Evolutionary conservation across 1,140 invertebrate genomes (phyloP).

Genomic region (Drosophila leontia): DNA sequence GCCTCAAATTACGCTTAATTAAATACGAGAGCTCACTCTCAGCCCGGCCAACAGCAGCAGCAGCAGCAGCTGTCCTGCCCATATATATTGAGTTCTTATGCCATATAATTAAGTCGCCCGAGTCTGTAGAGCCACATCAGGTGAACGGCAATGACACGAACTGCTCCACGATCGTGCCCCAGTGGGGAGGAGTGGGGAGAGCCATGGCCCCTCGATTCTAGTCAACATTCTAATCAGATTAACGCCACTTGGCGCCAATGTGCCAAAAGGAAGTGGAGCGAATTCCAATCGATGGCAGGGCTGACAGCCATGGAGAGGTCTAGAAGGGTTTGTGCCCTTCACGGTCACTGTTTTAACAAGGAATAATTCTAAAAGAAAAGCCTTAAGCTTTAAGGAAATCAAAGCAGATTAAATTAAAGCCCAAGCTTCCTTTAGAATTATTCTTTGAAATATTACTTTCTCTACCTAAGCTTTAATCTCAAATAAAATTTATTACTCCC

Average conservation of each 20-base stretch:
- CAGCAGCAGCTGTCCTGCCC: constrained; percentile 49
- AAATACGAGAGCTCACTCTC: constrained; percentile 62
- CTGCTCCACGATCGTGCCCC: constrained; percentile 57
- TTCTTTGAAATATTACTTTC: neutral
- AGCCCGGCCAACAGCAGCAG: neutral
- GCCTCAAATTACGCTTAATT: constrained; percentile 71
- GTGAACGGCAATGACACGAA: constrained; percentile 80
- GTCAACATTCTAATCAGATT: constrained; percentile 75
- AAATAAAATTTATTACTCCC: neutral
- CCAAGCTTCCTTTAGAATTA: neutral
- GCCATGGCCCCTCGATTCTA: constrained; percentile 22
- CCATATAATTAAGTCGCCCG: constrained; percentile 71
- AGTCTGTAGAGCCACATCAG: constrained; percentile 46
- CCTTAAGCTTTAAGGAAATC: neutral
- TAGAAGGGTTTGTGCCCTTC: neutral
- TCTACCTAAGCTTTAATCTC: neutral
- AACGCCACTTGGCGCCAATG: constrained; percentile 77
- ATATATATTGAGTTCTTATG: constrained; percentile 61
- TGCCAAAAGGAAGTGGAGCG: constrained; percentile 49
- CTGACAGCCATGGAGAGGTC: neutral
- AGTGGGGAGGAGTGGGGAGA: neutral
- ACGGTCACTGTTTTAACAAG: neutral
- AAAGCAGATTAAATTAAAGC: too few relatives aligned
- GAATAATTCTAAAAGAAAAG: neutral
- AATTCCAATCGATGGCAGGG: constrained; percentile 24